phyloP scores from a whole-genome alignment of 2,113 vertebrate species.

The Macroglossus sobrinus region DNA sequence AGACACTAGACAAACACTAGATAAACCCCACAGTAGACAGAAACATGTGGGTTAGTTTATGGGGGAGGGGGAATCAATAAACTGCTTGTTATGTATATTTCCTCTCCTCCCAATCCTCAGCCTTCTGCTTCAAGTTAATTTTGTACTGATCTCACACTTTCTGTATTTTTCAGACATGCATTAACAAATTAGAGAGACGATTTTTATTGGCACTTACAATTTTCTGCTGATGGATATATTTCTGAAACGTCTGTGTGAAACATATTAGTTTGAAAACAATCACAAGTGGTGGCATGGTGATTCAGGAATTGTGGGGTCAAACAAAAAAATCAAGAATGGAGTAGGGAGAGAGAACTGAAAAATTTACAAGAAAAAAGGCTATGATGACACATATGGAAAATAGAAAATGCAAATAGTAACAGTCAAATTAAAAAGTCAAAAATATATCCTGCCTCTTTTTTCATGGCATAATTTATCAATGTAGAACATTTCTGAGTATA shows the following conservation, averaged over 20 bases:
- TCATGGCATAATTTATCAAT: constrained; percentile 10
- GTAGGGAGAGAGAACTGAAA: not conserved
- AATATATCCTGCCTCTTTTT: constrained; percentile 11
- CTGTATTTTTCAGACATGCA: constrained; percentile 57
- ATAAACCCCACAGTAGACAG: not conserved
- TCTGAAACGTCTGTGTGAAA: constrained; percentile 15
- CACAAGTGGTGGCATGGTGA: constrained; percentile 26
- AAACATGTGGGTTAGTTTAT: not conserved
- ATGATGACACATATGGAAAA: not conserved
- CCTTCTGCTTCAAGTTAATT: constrained; percentile 72
- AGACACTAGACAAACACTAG: not conserved
- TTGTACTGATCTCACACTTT: constrained; percentile 49
- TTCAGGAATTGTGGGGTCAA: constrained; percentile 14
- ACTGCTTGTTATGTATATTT: constrained; percentile 47
- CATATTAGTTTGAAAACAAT: constrained; percentile 57
- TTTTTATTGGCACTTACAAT: constrained; percentile 27
- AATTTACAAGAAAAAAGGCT: not conserved
- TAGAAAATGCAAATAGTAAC: constrained; percentile 27
- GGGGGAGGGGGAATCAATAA: not conserved
- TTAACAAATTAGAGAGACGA: constrained; percentile 13
- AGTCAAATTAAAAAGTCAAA: constrained; percentile 30
- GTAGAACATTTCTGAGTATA: not conserved
- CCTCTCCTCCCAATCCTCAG: constrained; percentile 1
- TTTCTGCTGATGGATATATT: constrained; percentile 23
- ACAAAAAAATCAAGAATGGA: constrained; percentile 20